phyloP scores from a whole-genome alignment of 1,140 invertebrate species.

The Heliothis virescens region DNA sequence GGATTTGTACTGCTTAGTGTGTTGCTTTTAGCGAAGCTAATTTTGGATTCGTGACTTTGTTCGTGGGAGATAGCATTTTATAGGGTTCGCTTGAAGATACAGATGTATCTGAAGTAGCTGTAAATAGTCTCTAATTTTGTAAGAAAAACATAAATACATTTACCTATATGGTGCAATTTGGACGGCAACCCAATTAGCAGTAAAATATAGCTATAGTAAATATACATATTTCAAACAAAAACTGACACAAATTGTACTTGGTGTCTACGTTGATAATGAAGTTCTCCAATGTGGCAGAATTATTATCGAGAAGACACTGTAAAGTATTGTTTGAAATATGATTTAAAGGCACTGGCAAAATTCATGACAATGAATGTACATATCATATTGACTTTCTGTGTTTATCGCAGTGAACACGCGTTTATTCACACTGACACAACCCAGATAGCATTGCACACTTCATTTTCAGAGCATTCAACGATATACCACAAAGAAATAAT shows the following conservation, averaged over 20 bases:
- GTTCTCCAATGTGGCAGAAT: too few species aligned
- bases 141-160: too few species aligned
- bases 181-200: too few species aligned
- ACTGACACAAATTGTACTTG: not conserved
- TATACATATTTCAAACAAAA: not conserved
- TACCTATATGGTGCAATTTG: too few species aligned
- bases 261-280: too few species aligned
- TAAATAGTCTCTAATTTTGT: not conserved
- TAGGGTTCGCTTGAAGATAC: not conserved
- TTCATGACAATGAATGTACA: not conserved
- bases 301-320: too few species aligned
- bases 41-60: constrained; percentile 24
- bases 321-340: too few species aligned
- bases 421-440: constrained; percentile 1
- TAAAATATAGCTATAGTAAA: too few species aligned
- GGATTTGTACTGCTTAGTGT: constrained; percentile 48
- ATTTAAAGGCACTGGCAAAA: not conserved
- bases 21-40: constrained; percentile 39
- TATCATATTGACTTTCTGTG: not conserved
- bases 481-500: constrained; percentile 50
- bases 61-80: not conserved
- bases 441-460: not conserved
- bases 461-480: constrained; percentile 8
- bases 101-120: not conserved
- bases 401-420: not conserved